Evolutionary conservation across 2,797 vertebrate species (phyloP), one percentile per base, ranked within the genome.

Genomic region (Borostomias antarcticus): DNA sequence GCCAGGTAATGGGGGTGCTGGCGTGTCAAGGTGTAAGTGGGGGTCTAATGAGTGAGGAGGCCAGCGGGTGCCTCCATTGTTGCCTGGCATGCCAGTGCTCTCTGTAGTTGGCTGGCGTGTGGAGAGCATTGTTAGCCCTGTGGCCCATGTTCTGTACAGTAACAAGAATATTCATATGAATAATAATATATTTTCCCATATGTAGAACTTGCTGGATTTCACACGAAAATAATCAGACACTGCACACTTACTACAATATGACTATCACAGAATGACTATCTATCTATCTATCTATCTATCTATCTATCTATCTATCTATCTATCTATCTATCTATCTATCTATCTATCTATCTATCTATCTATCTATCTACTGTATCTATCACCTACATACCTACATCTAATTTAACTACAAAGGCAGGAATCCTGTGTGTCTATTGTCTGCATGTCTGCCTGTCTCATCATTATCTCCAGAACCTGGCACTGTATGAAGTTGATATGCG

Each of bases 41-140:
- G 86, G 78, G 83, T 86, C 85, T 85, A 90, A 88, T 86, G 85
- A 88, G 76, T 77, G 83, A 77, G 74, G 76, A 73, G 79, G 82
- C 75, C 79, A 82, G 77, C 62, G 78, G 79, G 79, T 66, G 69
- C 64, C 65, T 77, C 73, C 66, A 78, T 84, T 84, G 75, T 40
- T 47, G 76, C 60, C 35, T 23, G 59, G 70, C 3, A 5, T 21
- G 56, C 1, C 28, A 66, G 19, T n/a, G n/a, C 3, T 37, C 48
- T 30, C 68, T 68, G 69, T 62, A 73, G 76, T 73, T 83, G 74
- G 72, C 70, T 58, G 66, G 69, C n/a, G 58, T 66, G 78, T 72
- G 64, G 68, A 15, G 73, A 69, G 30, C 7, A 63, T 69, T 68
- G 70, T 71, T 85, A 83, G n/a, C n/a, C n/a, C n/a, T n/a, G n/a